These are phyloP conservation scores for Magallana angulata DNA, from an alignment of 1,140 invertebrate species.

Conservation along the genomic window DNA sequence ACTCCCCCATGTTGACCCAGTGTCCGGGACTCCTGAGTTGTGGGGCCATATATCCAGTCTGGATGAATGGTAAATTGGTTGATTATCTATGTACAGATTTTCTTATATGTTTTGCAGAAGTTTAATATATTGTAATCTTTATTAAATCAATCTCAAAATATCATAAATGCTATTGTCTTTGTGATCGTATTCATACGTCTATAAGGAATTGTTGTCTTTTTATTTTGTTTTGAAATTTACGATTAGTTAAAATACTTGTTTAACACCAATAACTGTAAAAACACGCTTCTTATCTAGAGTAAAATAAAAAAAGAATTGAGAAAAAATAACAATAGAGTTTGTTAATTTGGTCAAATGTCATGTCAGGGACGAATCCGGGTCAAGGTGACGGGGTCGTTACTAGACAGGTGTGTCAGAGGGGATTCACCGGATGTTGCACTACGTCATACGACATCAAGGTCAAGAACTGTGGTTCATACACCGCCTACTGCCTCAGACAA, in stretches of 20 bases:
- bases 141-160: background rate
- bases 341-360: background rate
- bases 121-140: background rate
- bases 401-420: background rate
- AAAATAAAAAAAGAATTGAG: background rate
- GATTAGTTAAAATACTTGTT: background rate
- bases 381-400: background rate
- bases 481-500: background rate
- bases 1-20: background rate
- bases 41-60: background rate
- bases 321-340: too few relatives aligned
- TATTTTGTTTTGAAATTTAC: background rate
- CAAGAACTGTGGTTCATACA: slow-evolving; percentile 13
- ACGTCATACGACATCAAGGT: slow-evolving; percentile 18
- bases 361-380: background rate
- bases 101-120: background rate
- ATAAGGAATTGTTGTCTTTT: background rate
- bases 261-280: background rate
- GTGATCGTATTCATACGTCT: too few relatives aligned
- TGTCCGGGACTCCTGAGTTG: background rate
- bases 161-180: too few relatives aligned
- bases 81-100: background rate
- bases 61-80: background rate
- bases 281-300: background rate
- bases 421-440: background rate